Conservation (phyloP, 2,888 invertebrate species). For the Belgica antarctica region DNA sequence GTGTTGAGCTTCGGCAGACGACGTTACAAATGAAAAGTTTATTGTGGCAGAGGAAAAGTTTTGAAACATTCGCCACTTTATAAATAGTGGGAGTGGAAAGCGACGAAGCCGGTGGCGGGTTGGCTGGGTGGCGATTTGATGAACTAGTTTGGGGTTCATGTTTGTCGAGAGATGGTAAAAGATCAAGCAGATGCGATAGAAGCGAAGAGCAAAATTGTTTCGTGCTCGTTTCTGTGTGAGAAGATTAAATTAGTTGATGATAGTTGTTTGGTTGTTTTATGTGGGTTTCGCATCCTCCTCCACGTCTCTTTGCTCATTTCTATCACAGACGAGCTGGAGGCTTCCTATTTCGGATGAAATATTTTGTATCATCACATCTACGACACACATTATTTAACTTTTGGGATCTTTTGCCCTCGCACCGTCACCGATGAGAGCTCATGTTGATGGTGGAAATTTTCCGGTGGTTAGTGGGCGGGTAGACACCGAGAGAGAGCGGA, state of each 20-base stretch:
- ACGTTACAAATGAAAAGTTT: slow-evolving; percentile 41
- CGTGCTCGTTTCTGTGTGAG: slow-evolving; percentile 8
- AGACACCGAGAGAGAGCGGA: not conserved
- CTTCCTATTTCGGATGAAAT: not conserved
- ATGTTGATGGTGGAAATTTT: not conserved
- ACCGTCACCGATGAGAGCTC: not conserved
- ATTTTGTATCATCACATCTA: slow-evolving; percentile 25
- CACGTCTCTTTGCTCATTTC: not conserved
- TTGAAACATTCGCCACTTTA: slow-evolving; percentile 34
- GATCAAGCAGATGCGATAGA: slow-evolving; percentile 41
- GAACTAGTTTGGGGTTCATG: slow-evolving; percentile 19
- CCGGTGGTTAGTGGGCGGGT: not conserved
- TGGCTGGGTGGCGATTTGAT: not conserved
- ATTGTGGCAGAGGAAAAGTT: slow-evolving; percentile 31
- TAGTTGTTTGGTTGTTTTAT: slow-evolving; percentile 42
- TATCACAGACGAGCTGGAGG: not conserved
- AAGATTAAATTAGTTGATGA: slow-evolving; percentile 44
- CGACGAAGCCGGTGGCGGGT: not conserved
- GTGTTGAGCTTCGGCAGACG: too few relatives aligned
- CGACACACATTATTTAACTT: slow-evolving; percentile 37
- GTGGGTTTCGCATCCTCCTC: slow-evolving; percentile 28
- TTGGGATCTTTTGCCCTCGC: not conserved
- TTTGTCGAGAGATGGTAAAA: slow-evolving; percentile 18
- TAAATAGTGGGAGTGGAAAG: slow-evolving; percentile 22
- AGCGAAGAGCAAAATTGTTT: slow-evolving; percentile 11